phyloP scores from a whole-genome alignment of 2,797 vertebrate genomes.

The Acrossocheilus wenchowensis region DNA sequence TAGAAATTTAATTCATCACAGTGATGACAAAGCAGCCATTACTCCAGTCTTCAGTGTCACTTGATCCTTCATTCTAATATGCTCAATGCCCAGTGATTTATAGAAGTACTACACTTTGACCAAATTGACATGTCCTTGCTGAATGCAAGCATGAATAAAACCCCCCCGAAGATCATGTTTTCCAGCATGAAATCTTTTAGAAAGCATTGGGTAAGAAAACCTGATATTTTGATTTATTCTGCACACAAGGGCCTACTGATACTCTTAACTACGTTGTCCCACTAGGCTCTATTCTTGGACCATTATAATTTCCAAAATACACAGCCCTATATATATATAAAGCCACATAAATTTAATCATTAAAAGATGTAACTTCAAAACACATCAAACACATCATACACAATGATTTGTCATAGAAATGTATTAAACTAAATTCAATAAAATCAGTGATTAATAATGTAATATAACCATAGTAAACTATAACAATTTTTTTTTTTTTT shows the following conservation, averaged over 20 bases:
- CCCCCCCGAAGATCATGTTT: not conserved
- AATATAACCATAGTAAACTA: not conserved
- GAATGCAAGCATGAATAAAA: not conserved
- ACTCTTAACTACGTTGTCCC: not conserved
- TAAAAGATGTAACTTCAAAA: not conserved
- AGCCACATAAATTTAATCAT: not conserved
- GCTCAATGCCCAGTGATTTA: not conserved
- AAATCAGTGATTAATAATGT: not conserved
- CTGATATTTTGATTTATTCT: not conserved
- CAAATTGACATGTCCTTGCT: not conserved
- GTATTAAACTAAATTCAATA: not conserved
- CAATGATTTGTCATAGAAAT: not conserved
- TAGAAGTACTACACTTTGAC: not conserved
- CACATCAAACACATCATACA: not conserved
- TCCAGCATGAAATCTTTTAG: not conserved
- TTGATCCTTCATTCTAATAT: not conserved
- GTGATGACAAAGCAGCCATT: not conserved
- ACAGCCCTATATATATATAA: not conserved
- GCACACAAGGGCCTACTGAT: not conserved
- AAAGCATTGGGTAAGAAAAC: not conserved
- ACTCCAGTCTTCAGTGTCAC: not conserved
- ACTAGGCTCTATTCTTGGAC: conserved; percentile 5
- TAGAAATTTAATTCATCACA: not conserved
- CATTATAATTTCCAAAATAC: not conserved
- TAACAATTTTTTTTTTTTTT: not conserved